These are phyloP conservation scores for Onychostoma macrolepis DNA, from an alignment of 2,113 vertebrate genomes.

Conservation along the genomic window DNA sequence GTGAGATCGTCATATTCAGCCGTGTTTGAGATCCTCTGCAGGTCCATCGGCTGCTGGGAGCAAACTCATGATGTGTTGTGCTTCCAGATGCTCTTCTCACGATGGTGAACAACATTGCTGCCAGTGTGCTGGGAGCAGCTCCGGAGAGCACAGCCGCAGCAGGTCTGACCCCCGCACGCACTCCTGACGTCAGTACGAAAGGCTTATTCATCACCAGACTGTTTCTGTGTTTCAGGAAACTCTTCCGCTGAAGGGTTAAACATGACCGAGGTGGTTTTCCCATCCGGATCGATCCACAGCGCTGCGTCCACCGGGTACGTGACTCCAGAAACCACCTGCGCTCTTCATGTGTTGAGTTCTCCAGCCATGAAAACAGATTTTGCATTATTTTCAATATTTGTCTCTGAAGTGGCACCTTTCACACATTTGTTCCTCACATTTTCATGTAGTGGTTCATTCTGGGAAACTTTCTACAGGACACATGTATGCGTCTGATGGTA, in stretches of 20 bases:
- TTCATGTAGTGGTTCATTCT: no score
- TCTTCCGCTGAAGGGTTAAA: slow-evolving; percentile 64
- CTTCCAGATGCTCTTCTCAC: slow-evolving; percentile 92
- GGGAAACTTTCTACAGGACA: no score
- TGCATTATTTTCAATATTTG: no score
- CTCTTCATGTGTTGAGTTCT: no score
- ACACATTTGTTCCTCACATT: no score
- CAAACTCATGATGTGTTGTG: background rate
- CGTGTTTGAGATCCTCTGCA: no score
- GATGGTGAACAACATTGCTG: slow-evolving; percentile 97
- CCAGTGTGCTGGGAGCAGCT: slow-evolving; percentile 89
- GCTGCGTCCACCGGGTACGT: slow-evolving; percentile 17
- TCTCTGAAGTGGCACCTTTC: background rate
- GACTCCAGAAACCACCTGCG: no score
- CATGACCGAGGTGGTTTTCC: slow-evolving; percentile 64
- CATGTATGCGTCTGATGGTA: no score
- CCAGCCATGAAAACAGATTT: background rate
- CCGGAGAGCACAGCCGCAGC: background rate
- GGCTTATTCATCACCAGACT: background rate
- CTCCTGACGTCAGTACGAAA: background rate
- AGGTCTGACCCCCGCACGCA: background rate
- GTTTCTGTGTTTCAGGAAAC: slow-evolving; percentile 62
- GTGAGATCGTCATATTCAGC: slow-evolving; percentile 24
- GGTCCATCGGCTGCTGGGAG: no score
- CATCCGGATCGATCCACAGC: slow-evolving; percentile 66